Evolutionary conservation across 1,140 invertebrate genomes (phyloP).

Genomic region (Drosophila bifasciata): DNA sequence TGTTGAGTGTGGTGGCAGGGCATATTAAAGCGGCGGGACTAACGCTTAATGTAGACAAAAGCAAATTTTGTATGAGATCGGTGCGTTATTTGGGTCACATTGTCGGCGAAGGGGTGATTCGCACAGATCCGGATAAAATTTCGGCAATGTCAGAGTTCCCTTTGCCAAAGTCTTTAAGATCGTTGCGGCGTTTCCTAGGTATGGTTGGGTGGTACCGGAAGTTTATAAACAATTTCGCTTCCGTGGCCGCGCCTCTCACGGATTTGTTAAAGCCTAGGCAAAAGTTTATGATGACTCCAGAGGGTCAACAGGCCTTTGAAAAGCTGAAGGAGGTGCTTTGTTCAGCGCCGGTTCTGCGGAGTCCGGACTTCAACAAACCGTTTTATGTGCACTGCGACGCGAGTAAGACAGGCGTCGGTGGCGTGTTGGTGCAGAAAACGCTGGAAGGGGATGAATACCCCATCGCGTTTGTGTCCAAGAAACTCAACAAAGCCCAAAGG

Average conservation of each 20-base stretch:
- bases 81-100: conserved; percentile 10
- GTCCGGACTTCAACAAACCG: background rate
- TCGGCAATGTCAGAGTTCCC: conserved; percentile 1
- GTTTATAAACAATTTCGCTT: background rate
- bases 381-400: background rate
- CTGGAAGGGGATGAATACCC: background rate
- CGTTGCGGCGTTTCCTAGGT: background rate
- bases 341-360: background rate
- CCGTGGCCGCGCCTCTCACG: background rate
- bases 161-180: background rate
- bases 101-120: conserved; percentile 7
- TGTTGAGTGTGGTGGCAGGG: background rate
- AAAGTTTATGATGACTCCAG: background rate
- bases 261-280: background rate
- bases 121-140: background rate
- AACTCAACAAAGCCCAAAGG: background rate
- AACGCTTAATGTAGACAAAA: conserved; percentile 15
- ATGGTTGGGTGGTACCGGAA: conserved; percentile 1
- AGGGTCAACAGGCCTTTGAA: background rate
- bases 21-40: background rate
- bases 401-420: background rate
- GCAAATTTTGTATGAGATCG: conserved; percentile 8
- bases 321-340: background rate
- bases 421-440: background rate
- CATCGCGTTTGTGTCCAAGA: background rate